Evolutionary conservation across 2,797 vertebrate genomes (phyloP), one percentile per base, ranked within the genome.

Genomic region (Passerculus sandwichensis): DNA sequence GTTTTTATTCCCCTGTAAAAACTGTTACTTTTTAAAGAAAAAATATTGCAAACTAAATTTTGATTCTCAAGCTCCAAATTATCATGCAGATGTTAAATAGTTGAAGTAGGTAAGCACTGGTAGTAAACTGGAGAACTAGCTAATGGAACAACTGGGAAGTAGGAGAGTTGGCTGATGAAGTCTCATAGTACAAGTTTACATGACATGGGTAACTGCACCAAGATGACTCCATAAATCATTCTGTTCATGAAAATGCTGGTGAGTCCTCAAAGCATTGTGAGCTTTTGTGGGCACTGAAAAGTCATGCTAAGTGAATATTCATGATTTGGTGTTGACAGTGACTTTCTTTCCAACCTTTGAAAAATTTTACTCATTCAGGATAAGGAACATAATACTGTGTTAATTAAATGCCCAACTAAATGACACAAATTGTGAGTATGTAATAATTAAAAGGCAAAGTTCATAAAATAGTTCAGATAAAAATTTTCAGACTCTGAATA

Each of bases 381-480:
- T 47, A 76, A 59, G 61, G 88, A 92, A 90, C 64, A 91, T 86
- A 94, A 76, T 88, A 45, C 38, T 34, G 48, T 50, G 36, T 65
- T 91, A 96, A 95, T 92, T 94, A 92, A 92, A 62, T 91, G 85
- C 88, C 79, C 66, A 70, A 57, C 54, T 80, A 91, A 94, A 88
- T 73, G 76, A 80, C 92, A 94, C n/a, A 90, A 93, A 86, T 84
- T 84, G 42, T 27, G 5, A 91, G 47, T 74, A 84, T 78, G 64
- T 75, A 91, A 93, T 89, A 92, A 91, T 82, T 86, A 86, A 84
- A 91, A 81, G 45, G 88, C 93, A 89, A 93, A 94, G 83, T 94
- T 96, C 57, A 34, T 34, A 38, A 77, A 69, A 73, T 81, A 94
- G 85, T 92, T 95, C 93, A 86, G 89, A 82, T 81, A 86, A 75